phyloP scores from a whole-genome alignment of 2,113 vertebrate species.

The Puma concolor region DNA sequence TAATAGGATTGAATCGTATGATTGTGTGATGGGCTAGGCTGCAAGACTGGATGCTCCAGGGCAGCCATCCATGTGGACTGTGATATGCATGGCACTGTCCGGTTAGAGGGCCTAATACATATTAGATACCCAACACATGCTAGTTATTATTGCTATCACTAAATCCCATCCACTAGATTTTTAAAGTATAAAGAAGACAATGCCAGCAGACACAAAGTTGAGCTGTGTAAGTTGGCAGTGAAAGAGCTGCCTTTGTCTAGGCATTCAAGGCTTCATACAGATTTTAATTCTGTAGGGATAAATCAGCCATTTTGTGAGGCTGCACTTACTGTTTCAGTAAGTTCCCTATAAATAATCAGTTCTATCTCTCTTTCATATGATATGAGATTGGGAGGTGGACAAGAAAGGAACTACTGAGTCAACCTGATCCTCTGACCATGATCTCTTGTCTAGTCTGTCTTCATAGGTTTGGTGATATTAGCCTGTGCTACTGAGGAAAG shows the following conservation, averaged over 20 bases:
- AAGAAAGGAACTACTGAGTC: not conserved
- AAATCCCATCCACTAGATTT: not conserved
- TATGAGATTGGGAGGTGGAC: not conserved
- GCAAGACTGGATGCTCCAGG: not conserved
- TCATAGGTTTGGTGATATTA: not conserved
- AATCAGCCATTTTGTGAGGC: not conserved
- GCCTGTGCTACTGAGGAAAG: not conserved
- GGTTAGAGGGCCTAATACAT: not conserved
- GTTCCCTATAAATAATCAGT: not conserved
- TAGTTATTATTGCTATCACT: not conserved
- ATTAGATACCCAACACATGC: not conserved
- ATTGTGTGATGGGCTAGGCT: too few relatives aligned
- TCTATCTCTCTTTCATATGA: not conserved
- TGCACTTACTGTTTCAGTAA: not conserved
- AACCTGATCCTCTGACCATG: not conserved
- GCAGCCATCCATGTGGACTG: rapidly evolving
- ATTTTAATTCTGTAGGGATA: not conserved
- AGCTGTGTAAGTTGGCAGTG: not conserved
- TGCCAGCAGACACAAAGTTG: not conserved
- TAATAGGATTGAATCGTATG: not conserved
- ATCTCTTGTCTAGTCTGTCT: not conserved
- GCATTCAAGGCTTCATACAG: not conserved
- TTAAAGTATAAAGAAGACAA: not conserved
- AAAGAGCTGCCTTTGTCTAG: constrained; percentile 19
- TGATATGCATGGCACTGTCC: not conserved